These are phyloP conservation scores for Alosa sapidissima DNA, from an alignment of 2,797 vertebrate species.

Conservation along the genomic window DNA sequence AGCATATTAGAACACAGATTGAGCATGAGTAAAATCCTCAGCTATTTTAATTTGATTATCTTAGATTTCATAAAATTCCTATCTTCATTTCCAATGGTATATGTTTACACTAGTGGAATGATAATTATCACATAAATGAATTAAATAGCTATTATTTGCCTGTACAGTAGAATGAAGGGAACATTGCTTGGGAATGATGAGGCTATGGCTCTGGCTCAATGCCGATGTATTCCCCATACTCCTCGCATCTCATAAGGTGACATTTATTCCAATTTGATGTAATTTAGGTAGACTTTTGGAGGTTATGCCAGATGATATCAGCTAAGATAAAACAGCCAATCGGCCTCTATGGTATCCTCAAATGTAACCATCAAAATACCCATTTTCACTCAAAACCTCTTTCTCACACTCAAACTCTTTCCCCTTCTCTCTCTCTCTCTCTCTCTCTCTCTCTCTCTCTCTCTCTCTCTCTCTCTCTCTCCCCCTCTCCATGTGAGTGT, in stretches of 20 bases:
- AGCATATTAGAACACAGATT: slow-evolving; percentile 47
- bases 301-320: not conserved
- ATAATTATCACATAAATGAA: slow-evolving; percentile 7
- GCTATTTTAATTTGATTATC: slow-evolving; percentile 52
- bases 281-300: not conserved
- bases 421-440: not conserved
- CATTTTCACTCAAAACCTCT: not conserved
- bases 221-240: not conserved
- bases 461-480: not conserved
- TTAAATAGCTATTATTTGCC: not conserved
- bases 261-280: not conserved
- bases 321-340: not conserved
- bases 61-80: slow-evolving; percentile 25
- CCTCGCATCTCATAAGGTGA: not conserved
- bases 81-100: slow-evolving; percentile 8
- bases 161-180: not conserved
- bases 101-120: slow-evolving; percentile 5
- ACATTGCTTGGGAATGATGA: not conserved
- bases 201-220: not conserved
- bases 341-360: not conserved
- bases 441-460: not conserved
- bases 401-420: not conserved
- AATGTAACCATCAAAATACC: not conserved
- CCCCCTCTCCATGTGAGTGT: not conserved
- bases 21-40: slow-evolving; percentile 49